Evolutionary conservation across 2,113 vertebrate genomes (phyloP), one percentile per base, ranked within the genome.

Genomic region (Hippoglossus stenolepis): DNA sequence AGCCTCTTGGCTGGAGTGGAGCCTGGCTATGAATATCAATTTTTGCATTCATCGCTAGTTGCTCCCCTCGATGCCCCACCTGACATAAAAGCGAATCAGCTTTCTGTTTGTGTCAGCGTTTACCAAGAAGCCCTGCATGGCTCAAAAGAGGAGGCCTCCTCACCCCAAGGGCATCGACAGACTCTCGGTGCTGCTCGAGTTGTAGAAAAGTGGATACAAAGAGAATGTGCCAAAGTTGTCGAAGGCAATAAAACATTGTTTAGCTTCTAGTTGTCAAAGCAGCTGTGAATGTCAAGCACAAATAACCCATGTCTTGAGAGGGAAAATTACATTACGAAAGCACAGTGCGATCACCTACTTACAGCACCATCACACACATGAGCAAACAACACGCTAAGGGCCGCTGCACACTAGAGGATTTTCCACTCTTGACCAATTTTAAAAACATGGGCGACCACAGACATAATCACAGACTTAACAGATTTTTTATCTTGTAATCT

Each of bases 21-120:
- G 85, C 68, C 72, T 81, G 82, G 80, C 81, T 90, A 84, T 92
- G 93, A 93, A 93, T 93, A 90, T 89, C 61, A 90, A 92, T 91
- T 4, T 86, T 82, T 83, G 83, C 83, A 85, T 91, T 87, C 83
- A 83, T 85, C 4, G 58, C 76, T 77, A 70, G 82, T 68, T 85
- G 71, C 79, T 73, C 68, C 71, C 75, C 58, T 71, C 40, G 78
- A 87, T 20, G 20, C 79, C 76, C 62, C 80, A 83, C 88, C 89
- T 88, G 84, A 87, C 79, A 87, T 83, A 88, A 89, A 89, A 85
- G 80, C 73, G 23, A 89, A 89, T 87, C 84, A 85, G 79, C 73
- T 87, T 93, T 93, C 85, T 89, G 83, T 90, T 84, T 89, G 90
- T 85, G 88, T 91, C 89, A 93, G 86, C 86, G 31, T 89, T 89